A percentile compares a stretch with the other conserved stretches of the same genome.
phyloP scores from a whole-genome alignment of 1,140 invertebrate species.

The Lordiphosa clarofinis region DNA sequence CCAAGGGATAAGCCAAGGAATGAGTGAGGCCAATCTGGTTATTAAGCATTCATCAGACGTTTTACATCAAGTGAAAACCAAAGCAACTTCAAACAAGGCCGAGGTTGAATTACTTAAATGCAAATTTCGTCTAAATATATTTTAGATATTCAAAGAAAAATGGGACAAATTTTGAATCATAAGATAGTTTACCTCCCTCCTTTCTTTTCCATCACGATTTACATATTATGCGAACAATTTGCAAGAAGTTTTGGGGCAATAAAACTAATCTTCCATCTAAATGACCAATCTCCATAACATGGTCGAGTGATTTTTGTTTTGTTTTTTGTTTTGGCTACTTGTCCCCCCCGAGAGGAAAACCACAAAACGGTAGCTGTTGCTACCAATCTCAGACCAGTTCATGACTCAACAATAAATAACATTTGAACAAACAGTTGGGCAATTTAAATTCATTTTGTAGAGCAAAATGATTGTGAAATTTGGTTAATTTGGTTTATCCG shows the following conservation, averaged over 20 bases:
- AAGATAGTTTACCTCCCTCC: not conserved
- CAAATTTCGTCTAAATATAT: constrained; percentile 16
- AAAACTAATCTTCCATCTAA: constrained; percentile 74
- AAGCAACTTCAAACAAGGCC: constrained; percentile 40
- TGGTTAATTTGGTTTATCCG: constrained; percentile 1
- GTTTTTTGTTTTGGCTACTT: constrained; percentile 10
- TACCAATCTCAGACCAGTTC: constrained; percentile 30
- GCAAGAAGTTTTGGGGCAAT: constrained; percentile 59
- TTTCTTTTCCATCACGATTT: constrained; percentile 46
- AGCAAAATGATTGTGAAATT: not conserved
- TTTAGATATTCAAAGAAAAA: not conserved
- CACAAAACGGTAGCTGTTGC: constrained; percentile 31
- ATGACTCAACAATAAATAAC: constrained; percentile 23
- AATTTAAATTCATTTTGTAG: constrained; percentile 41
- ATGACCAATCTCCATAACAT: constrained; percentile 52
- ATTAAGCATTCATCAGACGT: constrained; percentile 28
- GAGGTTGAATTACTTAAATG: constrained; percentile 27
- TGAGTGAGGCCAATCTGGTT: constrained; percentile 15
- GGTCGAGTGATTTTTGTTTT: constrained; percentile 54
- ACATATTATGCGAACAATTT: constrained; percentile 69
- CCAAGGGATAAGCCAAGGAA: constrained; percentile 22
- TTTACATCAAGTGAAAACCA: constrained; percentile 28
- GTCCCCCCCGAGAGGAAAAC: constrained; percentile 13
- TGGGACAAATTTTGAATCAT: not conserved
- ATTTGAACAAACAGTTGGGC: constrained; percentile 20